Evolutionary conservation across 2,797 vertebrate genomes (phyloP), one percentile per base, ranked within the genome.

Genomic region (Pangasius larnaudii): DNA sequence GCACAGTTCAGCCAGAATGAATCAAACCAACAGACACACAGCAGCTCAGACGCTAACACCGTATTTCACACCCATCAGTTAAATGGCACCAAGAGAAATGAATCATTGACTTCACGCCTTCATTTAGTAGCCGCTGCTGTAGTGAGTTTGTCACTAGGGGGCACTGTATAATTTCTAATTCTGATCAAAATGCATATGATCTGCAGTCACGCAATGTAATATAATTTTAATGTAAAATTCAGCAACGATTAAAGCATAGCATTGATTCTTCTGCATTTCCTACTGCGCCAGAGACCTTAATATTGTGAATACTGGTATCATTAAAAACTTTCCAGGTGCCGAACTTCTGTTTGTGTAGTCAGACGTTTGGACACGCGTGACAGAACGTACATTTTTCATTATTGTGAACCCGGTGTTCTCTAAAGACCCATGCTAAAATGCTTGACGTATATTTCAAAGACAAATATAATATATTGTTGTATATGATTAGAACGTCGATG

Each of bases 81-180:
- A 49, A n/a, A 24, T 46, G 0, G 8, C 27, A 14, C 11, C 27
- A 10, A 53, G 13, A 30, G 27, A 19, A 61, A 4, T 3, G 1
- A 63, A 33, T 59, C 0, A 22, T 24, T 6, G 14, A 79, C 13
- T 69, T 36, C 18, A 22, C 6, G 22, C n/a, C 0, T 5, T 58
- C 30, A 11, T 78, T 18, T 16, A 19, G 9, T 0, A 9, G 9
- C 14, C 19, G 19, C 0, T 10, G 2, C 24, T 59, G 59, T 53
- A 63, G 24, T 39, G 42, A 3, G 63, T 24, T 33, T 1, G 9
- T 74, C 86, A 88, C 74, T n/a, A 89, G 90, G 58, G 88, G 90
- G 87, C 49, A 18, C n/a, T 78, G 58, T 74, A 0, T 33, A 33
- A n/a, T 85, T 27, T 81, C 51, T 46, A 6, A 0, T 42, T 42